Evolutionary conservation across 2,888 invertebrate genomes (phyloP).

Genomic region (Lottia gigantea): DNA sequence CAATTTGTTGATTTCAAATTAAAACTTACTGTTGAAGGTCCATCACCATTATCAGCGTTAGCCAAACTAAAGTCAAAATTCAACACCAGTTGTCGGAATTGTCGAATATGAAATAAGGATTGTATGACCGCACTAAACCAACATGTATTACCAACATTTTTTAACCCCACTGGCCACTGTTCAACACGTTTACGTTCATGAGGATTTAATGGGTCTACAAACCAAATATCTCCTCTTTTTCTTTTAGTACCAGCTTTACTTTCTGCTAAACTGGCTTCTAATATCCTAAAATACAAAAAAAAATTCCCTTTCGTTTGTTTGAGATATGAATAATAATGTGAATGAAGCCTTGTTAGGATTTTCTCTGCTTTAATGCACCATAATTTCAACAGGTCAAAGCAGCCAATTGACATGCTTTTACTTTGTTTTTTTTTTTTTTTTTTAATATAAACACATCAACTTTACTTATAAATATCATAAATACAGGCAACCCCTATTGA

Average conservation of each 20-base stretch:
- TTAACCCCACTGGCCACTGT: constrained; percentile 69
- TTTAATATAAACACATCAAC: too few species aligned
- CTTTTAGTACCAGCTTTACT: constrained; percentile 67
- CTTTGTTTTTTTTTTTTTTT: too few species aligned
- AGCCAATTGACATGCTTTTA: too few species aligned
- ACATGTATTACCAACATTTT: constrained; percentile 71
- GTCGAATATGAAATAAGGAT: constrained; percentile 69
- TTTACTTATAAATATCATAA: too few species aligned
- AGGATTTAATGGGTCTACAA: constrained; percentile 68
- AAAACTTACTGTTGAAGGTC: constrained; percentile 37
- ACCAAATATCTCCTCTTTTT: constrained; percentile 67
- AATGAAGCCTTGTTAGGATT: too few species aligned
- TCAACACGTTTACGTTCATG: constrained; percentile 63
- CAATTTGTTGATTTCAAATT: constrained; percentile 5
- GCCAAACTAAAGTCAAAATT: constrained; percentile 51
- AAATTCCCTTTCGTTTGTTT: too few species aligned
- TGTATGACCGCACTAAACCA: constrained; percentile 72
- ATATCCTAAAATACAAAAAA: constrained; percentile 52
- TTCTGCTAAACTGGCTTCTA: constrained; percentile 69
- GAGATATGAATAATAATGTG: too few species aligned
- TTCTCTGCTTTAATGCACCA: too few species aligned
- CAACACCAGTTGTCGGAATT: constrained; percentile 67
- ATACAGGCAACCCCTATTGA: too few species aligned
- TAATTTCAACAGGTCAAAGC: too few species aligned
- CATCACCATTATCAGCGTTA: constrained; percentile 34